Conservation (phyloP, 2,113 vertebrate genomes). For the Sapayoa aenigma region DNA sequence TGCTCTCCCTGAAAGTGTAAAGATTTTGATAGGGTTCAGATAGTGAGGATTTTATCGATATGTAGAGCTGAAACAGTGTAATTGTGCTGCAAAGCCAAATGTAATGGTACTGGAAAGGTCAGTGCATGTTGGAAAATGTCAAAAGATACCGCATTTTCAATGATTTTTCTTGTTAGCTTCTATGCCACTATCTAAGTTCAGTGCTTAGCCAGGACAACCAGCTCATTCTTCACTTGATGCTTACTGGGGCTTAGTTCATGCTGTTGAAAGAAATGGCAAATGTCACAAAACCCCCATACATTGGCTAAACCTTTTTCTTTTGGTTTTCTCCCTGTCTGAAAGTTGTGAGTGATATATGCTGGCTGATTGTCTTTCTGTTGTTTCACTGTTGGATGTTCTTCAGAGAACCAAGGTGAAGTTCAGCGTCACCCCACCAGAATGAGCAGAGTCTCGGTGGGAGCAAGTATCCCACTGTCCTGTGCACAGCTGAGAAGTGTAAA, state of each 20-base stretch:
- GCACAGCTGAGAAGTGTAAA: fast-evolving
- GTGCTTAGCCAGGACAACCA: background rate
- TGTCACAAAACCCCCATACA: background rate
- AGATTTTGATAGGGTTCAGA: background rate
- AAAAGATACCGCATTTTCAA: background rate
- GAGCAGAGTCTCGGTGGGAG: background rate
- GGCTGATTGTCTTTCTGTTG: background rate
- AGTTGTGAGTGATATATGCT: background rate
- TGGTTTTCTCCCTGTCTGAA: background rate
- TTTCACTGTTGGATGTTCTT: background rate
- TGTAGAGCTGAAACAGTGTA: background rate
- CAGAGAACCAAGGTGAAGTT: background rate
- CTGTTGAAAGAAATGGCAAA: background rate
- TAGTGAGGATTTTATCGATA: background rate
- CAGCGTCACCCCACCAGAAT: background rate
- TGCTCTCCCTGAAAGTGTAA: background rate
- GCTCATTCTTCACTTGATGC: background rate
- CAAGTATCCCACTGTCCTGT: background rate
- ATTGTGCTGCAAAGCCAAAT: background rate
- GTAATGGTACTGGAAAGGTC: background rate
- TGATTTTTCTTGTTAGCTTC: background rate
- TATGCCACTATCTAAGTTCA: background rate
- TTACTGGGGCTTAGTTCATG: background rate
- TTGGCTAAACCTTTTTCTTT: background rate
- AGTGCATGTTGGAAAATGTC: background rate